These are phyloP conservation scores for Ciconia maguari DNA, from an alignment of 2,113 vertebrate species.

Conservation along the genomic window DNA sequence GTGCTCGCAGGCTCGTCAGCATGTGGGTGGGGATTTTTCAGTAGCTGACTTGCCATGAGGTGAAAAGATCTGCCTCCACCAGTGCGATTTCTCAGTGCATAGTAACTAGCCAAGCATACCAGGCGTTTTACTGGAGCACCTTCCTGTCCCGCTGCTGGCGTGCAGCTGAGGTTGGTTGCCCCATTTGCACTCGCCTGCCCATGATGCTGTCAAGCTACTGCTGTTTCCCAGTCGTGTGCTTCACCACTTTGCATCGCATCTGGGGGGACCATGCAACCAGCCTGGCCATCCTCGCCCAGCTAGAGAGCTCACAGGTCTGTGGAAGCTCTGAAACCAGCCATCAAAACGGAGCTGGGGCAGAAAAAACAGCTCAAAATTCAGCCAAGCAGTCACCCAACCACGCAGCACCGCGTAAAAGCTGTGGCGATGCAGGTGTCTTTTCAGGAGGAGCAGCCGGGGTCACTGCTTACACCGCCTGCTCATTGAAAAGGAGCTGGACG, in stretches of 20 bases:
- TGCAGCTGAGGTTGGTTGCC: background rate
- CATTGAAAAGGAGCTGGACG: background rate
- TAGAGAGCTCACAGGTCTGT: accelerated
- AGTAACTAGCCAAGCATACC: background rate
- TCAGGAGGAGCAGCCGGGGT: background rate
- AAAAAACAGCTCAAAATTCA: background rate
- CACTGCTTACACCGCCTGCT: background rate
- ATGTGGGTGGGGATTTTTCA: background rate
- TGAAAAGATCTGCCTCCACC: background rate
- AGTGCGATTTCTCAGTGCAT: accelerated
- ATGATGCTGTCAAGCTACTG: accelerated
- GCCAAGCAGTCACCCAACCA: background rate
- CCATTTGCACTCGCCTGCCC: background rate
- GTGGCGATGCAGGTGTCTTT: background rate
- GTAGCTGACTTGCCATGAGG: too few relatives aligned
- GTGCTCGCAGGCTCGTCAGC: background rate
- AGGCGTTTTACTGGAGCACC: background rate
- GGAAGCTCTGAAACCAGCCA: background rate
- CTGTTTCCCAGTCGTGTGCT: background rate
- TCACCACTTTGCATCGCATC: background rate
- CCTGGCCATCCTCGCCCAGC: background rate
- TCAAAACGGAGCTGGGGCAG: background rate
- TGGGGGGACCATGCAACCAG: too few relatives aligned
- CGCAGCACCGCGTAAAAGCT: accelerated
- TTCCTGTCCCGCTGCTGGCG: background rate